These are phyloP conservation scores for Xyrichtys novacula DNA, from an alignment of 2,797 vertebrate genomes.

Conservation along the genomic window DNA sequence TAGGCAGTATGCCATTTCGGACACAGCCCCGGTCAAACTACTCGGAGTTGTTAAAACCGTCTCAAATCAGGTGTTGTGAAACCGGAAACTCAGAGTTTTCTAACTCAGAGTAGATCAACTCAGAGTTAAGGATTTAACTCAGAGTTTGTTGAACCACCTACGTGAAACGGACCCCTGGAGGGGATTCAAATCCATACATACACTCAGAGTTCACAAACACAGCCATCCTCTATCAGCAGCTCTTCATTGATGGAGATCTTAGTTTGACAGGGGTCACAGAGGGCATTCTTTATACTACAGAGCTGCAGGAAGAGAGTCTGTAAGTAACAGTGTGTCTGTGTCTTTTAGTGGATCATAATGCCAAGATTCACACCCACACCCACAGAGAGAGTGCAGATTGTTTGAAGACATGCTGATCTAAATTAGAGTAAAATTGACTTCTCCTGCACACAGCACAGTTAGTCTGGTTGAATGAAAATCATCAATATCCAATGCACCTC, in stretches of 20 bases:
- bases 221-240: slow-evolving; percentile 32
- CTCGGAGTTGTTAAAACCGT: too few species aligned
- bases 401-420: not conserved
- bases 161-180: too few species aligned
- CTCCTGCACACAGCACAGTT: slow-evolving; percentile 1
- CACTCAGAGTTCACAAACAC: slow-evolving; percentile 9
- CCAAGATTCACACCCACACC: slow-evolving; percentile 1
- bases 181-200: slow-evolving; percentile 24
- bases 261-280: slow-evolving; percentile 50
- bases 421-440: not conserved
- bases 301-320: slow-evolving; percentile 30
- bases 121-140: too few species aligned
- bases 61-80: too few species aligned
- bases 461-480: too few species aligned
- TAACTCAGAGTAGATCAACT: too few species aligned
- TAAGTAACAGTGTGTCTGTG: slow-evolving; percentile 20
- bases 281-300: slow-evolving; percentile 42
- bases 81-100: too few species aligned
- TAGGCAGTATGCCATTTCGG: too few species aligned
- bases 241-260: slow-evolving; percentile 36
- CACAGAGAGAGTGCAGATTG: not conserved
- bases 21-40: too few species aligned
- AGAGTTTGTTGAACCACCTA: too few species aligned
- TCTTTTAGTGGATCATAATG: slow-evolving; percentile 25
- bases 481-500: not conserved